These are phyloP conservation scores for Thripadectes ignobilis DNA, from an alignment of 2,797 vertebrate genomes.

Conservation along the genomic window DNA sequence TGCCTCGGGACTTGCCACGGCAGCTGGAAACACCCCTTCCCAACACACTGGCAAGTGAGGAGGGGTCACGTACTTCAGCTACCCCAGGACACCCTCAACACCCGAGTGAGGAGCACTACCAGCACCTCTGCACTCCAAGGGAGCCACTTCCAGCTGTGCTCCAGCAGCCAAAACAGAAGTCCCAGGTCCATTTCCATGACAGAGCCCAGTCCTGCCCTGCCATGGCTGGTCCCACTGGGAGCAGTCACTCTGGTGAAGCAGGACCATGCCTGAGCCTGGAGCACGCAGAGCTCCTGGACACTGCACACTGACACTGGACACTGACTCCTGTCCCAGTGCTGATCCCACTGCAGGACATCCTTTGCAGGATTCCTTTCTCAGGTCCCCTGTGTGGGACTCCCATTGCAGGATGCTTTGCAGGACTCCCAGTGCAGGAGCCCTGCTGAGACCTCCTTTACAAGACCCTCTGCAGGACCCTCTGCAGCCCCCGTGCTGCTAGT, in stretches of 20 bases:
- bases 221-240: neutral
- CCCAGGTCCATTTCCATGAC: neutral
- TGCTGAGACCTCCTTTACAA: too few species aligned
- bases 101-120: accelerated
- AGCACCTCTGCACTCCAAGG: neutral
- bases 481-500: neutral
- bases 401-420: neutral
- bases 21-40: neutral
- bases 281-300: neutral
- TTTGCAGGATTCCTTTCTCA: neutral
- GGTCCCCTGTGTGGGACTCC: neutral
- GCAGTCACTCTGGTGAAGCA: too few species aligned
- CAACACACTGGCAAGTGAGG: neutral
- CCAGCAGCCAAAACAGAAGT: neutral
- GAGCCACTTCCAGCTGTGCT: neutral
- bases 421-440: neutral
- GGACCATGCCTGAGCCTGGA: neutral
- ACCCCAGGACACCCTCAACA: neutral
- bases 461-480: neutral
- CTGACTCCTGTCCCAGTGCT: neutral
- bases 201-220: neutral
- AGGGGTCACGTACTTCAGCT: neutral
- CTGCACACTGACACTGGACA: too few species aligned
- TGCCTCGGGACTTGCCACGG: neutral
- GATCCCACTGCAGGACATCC: neutral